Conservation (phyloP, 2,113 vertebrate genomes). For the Cavia aperea region DNA sequence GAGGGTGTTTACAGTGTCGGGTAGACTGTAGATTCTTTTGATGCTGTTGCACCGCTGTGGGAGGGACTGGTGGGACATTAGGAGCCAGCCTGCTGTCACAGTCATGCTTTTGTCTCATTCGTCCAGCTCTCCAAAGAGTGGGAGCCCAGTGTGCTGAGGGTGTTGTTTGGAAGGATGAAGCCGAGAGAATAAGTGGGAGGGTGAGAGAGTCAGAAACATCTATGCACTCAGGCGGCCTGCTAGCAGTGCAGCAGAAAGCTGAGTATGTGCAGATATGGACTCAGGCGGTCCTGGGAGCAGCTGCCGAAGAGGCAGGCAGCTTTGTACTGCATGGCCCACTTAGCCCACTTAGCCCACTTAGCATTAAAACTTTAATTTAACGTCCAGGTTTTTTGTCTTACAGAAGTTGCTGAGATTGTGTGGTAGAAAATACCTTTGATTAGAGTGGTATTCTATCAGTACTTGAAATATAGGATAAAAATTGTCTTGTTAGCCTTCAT, state of each 20-base stretch:
- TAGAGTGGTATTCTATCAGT: background rate
- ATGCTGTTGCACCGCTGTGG: background rate
- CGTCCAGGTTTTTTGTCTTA: background rate
- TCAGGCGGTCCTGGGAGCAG: background rate
- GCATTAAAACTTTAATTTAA: background rate
- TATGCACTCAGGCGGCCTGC: too few relatives aligned
- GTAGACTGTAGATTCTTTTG: background rate
- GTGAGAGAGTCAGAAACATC: background rate
- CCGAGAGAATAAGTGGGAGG: background rate
- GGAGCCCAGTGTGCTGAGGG: background rate
- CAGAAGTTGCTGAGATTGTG: background rate
- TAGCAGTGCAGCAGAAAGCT: background rate
- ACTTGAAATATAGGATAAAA: background rate
- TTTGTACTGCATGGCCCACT: background rate
- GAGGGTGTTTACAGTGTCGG: background rate
- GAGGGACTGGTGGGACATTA: background rate
- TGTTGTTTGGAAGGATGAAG: background rate
- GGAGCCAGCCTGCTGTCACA: background rate
- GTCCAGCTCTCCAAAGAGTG: background rate
- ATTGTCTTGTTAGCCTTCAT: background rate
- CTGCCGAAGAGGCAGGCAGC: background rate
- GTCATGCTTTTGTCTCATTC: background rate
- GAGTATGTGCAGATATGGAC: background rate
- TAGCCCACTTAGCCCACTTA: background rate
- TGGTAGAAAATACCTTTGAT: background rate